Conservation (phyloP, 2,888 invertebrate genomes). For the Melanophora roralis region DNA sequence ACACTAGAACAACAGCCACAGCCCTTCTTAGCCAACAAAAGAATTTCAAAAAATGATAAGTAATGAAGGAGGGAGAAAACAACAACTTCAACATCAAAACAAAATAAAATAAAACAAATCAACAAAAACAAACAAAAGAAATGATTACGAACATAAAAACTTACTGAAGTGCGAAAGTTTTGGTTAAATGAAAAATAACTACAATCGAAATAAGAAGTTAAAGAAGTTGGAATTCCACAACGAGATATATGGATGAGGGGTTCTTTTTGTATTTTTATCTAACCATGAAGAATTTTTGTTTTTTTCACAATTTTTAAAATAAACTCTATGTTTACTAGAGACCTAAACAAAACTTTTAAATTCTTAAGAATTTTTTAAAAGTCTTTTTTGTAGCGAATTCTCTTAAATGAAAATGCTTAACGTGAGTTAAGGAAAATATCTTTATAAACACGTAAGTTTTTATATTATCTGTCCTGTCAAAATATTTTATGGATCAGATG, state of each 20-base stretch:
- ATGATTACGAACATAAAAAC: conserved; percentile 57
- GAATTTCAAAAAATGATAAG: conserved; percentile 3
- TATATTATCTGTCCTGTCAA: too few species aligned
- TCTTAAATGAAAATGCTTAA: too few species aligned
- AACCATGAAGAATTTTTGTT: too few species aligned
- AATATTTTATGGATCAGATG: too few species aligned
- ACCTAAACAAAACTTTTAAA: too few species aligned
- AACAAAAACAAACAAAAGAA: conserved; percentile 50
- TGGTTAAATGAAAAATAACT: conserved; percentile 34
- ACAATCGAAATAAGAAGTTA: background rate
- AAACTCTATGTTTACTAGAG: too few species aligned
- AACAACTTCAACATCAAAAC: background rate
- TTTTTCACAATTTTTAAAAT: too few species aligned
- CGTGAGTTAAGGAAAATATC: too few species aligned
- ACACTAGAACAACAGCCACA: background rate
- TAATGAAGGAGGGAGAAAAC: conserved; percentile 15
- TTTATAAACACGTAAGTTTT: too few species aligned
- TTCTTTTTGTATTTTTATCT: background rate
- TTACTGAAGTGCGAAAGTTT: conserved; percentile 60
- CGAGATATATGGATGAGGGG: background rate
- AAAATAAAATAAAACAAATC: background rate
- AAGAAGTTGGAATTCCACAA: background rate
- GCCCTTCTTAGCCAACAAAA: conserved; percentile 20
- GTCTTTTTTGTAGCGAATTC: too few species aligned
- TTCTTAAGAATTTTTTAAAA: too few species aligned